Base-by-base conservation (phyloP, 2,888 invertebrate genomes). In the Lasioglossum calceatum region DNA sequence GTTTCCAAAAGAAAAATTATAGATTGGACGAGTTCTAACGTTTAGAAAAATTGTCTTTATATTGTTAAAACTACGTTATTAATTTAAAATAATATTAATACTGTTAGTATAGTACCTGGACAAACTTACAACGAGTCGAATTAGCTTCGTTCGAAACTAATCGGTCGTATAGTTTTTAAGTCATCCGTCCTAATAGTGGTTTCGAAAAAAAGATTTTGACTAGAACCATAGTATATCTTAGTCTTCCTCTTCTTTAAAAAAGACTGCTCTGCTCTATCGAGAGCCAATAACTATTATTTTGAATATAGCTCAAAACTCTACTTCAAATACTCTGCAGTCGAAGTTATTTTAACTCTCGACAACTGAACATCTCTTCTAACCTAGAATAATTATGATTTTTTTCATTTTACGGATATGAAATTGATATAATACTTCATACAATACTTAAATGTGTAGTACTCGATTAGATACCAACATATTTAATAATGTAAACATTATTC, bases 111-210 rank as follows among this genome's bases (percentile, higher is more conserved):
- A 58, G 58, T 58, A 58, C 58, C 58, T 58, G 58, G 58, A 12
- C 4, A n/a, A 58, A n/a, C 10, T 58, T 10, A n/a, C 10, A 10
- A 58, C 58, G 58, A 58, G 10, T 4, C n/a, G n/a, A 58, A 12
- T 4, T n/a, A n/a, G 58, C n/a, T n/a, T 58, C n/a, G n/a, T 58
- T n/a, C n/a, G 58, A 54, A 54, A 23, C 23, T 54, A 8, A 58
- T 58, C 54, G 10, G 54, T 58, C 58, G 58, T 58, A 58, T 58
- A 58, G 58, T 58, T 58, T 58, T n/a, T 58, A 58, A 58, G 58
- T 58, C 0, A 58, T n/a, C 58, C 58, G n/a, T 58, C 58, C 58
- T n/a, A 58, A n/a, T 58, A 16, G n/a, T 58, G 58, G n/a, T 58
- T 12, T n/a, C n/a, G 10, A 58, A 10, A 58, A 54, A n/a, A 58